A percentile compares a stretch with the other conserved stretches of the same genome.
Evolutionary conservation across 2,797 vertebrate species (phyloP).

Genomic region (Pteronotus mesoamericanus): DNA sequence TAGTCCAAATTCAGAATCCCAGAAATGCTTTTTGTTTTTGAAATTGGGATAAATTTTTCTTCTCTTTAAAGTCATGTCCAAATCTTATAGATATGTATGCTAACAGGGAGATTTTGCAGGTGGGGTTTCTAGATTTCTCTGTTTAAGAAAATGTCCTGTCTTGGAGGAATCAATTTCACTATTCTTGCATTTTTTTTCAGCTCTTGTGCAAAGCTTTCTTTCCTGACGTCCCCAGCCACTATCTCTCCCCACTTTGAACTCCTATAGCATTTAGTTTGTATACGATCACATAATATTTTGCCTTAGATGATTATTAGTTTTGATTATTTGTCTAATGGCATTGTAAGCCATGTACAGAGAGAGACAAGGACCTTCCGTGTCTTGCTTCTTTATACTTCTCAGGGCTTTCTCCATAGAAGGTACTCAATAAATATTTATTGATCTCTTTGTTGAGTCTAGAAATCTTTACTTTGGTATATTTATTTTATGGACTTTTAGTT

Average conservation of each 20-base stretch:
- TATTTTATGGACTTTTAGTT: background rate
- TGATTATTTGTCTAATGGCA: background rate
- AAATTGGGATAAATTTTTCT: background rate
- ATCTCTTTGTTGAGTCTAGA: constrained; percentile 37
- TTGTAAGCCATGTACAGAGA: background rate
- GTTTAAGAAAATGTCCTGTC: background rate
- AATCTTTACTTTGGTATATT: constrained; percentile 24
- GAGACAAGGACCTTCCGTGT: background rate
- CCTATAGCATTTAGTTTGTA: background rate
- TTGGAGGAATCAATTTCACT: background rate
- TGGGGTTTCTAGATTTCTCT: background rate
- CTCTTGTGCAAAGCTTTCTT: background rate
- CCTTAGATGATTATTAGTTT: background rate
- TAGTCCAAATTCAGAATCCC: constrained; percentile 33
- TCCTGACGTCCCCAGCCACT: background rate
- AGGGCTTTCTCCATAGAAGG: background rate
- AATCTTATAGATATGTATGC: background rate
- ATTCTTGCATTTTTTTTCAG: background rate
- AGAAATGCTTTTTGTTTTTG: constrained; percentile 35
- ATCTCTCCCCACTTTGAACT: background rate
- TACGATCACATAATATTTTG: background rate
- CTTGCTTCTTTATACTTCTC: background rate
- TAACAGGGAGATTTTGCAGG: background rate
- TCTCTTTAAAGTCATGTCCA: background rate
- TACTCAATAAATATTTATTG: background rate